Evolutionary conservation across 2,113 vertebrate species (phyloP).

Genomic region (Calypte anna): DNA sequence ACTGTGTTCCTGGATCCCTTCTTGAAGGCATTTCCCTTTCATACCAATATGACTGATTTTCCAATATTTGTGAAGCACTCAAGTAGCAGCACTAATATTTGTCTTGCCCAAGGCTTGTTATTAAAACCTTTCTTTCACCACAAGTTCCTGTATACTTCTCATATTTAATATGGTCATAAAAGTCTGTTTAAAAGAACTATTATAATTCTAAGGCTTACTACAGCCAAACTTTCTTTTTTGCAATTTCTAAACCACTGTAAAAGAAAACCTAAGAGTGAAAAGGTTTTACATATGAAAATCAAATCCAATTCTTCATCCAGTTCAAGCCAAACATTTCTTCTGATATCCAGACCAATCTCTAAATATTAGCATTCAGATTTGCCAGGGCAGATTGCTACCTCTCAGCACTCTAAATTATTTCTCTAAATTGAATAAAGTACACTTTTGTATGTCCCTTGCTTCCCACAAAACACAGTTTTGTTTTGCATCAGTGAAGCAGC

Average conservation of each 20-base stretch:
- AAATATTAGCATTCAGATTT: not conserved
- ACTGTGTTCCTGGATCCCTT: not conserved
- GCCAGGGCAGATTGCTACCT: not conserved
- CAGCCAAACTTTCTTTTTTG: not conserved
- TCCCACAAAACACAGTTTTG: not conserved
- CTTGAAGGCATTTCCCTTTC: not conserved
- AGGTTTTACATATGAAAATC: not conserved
- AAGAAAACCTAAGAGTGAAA: not conserved
- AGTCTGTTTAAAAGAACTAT: not conserved
- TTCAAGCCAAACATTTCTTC: not conserved
- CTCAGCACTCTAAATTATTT: not conserved
- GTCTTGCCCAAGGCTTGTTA: constrained; percentile 33
- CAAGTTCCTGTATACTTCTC: not conserved
- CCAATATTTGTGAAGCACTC: constrained; percentile 1
- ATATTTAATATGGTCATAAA: not conserved
- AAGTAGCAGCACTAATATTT: constrained; percentile 45
- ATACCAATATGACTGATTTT: constrained; percentile 1
- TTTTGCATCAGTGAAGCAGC: not conserved
- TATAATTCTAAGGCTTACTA: not conserved
- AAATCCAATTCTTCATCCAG: not conserved
- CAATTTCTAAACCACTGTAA: not conserved
- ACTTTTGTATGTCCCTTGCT: not conserved
- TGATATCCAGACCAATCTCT: not conserved
- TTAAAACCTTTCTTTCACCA: constrained; percentile 2
- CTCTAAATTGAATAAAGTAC: not conserved